These are phyloP conservation scores for Drosophila merina DNA, from an alignment of 2,888 invertebrate species.

Conservation along the genomic window DNA sequence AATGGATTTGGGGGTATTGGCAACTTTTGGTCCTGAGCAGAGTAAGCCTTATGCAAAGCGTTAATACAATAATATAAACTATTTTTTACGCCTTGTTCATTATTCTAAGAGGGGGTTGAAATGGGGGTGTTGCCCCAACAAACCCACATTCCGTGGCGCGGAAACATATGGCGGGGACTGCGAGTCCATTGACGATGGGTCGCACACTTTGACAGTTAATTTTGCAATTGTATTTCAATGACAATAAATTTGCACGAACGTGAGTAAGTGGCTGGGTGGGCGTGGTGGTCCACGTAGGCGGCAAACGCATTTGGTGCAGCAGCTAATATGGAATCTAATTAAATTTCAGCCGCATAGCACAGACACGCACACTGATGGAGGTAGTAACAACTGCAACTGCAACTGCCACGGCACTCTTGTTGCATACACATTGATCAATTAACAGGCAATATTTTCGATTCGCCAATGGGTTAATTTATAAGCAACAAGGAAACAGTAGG, in stretches of 20 bases:
- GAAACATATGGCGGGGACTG: conserved; percentile 65
- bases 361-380: conserved; percentile 23
- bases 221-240: conserved; percentile 83
- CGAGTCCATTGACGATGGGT: conserved; percentile 63
- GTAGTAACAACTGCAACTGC: conserved; percentile 14
- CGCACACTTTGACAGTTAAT: conserved; percentile 82
- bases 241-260: conserved; percentile 79
- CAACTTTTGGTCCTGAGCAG: conserved; percentile 19
- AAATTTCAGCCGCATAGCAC: conserved; percentile 73
- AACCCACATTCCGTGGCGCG: not conserved
- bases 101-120: not conserved
- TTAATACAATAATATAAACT: not conserved
- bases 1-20: conserved; percentile 39
- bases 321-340: conserved; percentile 80
- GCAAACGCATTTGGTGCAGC: conserved; percentile 59
- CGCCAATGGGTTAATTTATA: conserved; percentile 84
- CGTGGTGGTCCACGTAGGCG: conserved; percentile 19
- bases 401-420: conserved; percentile 50
- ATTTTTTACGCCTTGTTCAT: not conserved
- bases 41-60: not conserved
- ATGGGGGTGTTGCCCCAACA: not conserved
- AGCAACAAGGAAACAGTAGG: conserved; percentile 46
- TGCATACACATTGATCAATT: conserved; percentile 84
- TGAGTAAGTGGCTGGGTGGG: conserved; percentile 35
- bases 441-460: conserved; percentile 84